Evolutionary conservation across 2,113 vertebrate species (phyloP).

Genomic region (Ictalurus punctatus): DNA sequence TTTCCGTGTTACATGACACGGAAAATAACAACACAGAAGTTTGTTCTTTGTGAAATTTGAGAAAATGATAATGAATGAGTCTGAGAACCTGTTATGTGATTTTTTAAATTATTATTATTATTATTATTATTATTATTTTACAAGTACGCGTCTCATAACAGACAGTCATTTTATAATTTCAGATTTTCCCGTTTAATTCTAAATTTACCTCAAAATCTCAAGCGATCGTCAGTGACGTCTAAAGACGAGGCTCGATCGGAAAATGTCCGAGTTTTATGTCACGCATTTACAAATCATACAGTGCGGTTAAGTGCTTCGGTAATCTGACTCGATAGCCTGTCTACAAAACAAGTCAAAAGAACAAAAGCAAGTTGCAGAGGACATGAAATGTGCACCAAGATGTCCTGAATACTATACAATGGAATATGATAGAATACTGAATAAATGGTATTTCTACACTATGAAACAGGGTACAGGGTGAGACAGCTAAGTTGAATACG

Average conservation of each 20-base stretch:
- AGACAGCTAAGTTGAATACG: not conserved
- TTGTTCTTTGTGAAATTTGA: not conserved
- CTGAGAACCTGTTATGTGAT: not conserved
- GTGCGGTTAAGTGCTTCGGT: no score
- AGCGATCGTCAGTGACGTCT: not conserved
- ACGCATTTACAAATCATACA: no score
- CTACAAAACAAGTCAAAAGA: no score
- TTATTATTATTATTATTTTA: no score
- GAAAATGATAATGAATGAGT: not conserved
- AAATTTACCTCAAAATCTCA: not conserved
- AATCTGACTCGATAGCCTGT: no score
- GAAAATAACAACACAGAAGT: not conserved
- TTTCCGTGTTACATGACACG: no score
- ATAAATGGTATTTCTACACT: not conserved
- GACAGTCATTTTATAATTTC: not conserved
- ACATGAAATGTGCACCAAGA: not conserved
- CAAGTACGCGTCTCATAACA: not conserved
- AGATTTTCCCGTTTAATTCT: not conserved
- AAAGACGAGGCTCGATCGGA: no score
- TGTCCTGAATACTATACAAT: not conserved
- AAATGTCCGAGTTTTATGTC: no score
- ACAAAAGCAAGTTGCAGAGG: not conserved
- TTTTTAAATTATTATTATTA: not conserved
- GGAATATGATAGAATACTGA: not conserved
- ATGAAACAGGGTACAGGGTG: not conserved